These are phyloP conservation scores for Dipodomys merriami DNA, from an alignment of 2,113 vertebrate species.

Conservation along the genomic window DNA sequence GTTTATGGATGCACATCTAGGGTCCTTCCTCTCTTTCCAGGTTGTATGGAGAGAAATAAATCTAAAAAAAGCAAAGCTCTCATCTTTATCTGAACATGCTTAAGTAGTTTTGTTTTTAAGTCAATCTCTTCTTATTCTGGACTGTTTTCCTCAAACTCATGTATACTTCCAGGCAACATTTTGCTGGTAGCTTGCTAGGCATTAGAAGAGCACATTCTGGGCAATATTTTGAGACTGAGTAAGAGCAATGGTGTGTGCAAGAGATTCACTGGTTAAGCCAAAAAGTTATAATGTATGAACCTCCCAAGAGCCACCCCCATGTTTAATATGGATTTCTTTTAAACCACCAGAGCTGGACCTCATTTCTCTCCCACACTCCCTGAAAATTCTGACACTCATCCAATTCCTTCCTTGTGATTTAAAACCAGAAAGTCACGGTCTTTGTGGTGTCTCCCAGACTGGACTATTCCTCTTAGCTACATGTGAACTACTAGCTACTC, in stretches of 20 bases:
- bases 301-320: constrained; percentile 39
- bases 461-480: neutral
- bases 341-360: constrained; percentile 70
- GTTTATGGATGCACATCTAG: neutral
- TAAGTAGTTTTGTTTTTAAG: neutral
- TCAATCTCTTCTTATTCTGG: constrained; percentile 17
- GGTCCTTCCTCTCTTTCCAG: neutral
- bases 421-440: neutral
- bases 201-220: neutral
- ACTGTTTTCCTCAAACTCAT: neutral
- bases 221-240: constrained; percentile 10
- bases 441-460: neutral
- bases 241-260: constrained; percentile 19
- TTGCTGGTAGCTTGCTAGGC: neutral
- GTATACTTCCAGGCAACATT: neutral
- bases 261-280: constrained; percentile 22
- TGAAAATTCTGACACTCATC: constrained; percentile 47
- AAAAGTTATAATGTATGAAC: constrained; percentile 52
- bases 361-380: constrained; percentile 58
- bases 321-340: constrained; percentile 66
- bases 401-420: neutral
- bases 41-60: constrained; percentile 4
- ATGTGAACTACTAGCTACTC: neutral
- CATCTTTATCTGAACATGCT: constrained; percentile 25
- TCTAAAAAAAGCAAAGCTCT: neutral